These are phyloP conservation scores for Mesaphorura yosii DNA, from an alignment of 1,140 invertebrate genomes.

Conservation along the genomic window DNA sequence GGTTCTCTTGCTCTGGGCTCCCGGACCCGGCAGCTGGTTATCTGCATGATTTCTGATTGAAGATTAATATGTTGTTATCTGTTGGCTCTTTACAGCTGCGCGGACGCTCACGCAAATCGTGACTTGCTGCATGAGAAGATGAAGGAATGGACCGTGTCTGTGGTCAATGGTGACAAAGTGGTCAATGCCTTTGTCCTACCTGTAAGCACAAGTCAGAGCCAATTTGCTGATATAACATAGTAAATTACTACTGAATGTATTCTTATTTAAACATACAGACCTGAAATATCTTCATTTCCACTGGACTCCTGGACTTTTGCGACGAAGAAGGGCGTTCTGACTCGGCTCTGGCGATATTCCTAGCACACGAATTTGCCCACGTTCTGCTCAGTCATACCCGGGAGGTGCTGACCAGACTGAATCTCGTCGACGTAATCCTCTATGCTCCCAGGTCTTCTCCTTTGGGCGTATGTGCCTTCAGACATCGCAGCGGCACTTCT, in stretches of 20 bases:
- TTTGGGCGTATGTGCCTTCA: constrained; percentile 49
- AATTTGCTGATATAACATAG: no score
- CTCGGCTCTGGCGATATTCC: constrained; percentile 47
- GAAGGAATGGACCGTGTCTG: constrained; percentile 37
- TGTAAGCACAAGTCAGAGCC: no score
- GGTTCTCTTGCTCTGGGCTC: no score
- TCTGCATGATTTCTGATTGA: no score
- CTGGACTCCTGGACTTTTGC: constrained; percentile 45
- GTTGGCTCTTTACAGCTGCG: no score
- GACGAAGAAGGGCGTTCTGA: not conserved
- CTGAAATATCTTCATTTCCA: constrained; percentile 51
- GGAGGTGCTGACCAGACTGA: constrained; percentile 44
- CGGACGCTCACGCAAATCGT: constrained; percentile 36
- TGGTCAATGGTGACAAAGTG: constrained; percentile 34
- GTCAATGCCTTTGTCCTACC: constrained; percentile 43
- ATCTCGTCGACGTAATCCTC: constrained; percentile 42
- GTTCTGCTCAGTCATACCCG: constrained; percentile 45
- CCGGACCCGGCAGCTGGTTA: no score
- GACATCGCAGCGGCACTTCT: constrained; percentile 44
- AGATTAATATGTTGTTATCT: no score
- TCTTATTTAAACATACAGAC: no score
- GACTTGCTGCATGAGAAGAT: constrained; percentile 32
- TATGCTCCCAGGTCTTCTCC: constrained; percentile 41
- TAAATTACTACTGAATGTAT: no score
- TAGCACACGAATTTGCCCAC: constrained; percentile 58